Evolutionary conservation across 2,888 invertebrate genomes (phyloP).

Genomic region (Cheilosia pagana): DNA sequence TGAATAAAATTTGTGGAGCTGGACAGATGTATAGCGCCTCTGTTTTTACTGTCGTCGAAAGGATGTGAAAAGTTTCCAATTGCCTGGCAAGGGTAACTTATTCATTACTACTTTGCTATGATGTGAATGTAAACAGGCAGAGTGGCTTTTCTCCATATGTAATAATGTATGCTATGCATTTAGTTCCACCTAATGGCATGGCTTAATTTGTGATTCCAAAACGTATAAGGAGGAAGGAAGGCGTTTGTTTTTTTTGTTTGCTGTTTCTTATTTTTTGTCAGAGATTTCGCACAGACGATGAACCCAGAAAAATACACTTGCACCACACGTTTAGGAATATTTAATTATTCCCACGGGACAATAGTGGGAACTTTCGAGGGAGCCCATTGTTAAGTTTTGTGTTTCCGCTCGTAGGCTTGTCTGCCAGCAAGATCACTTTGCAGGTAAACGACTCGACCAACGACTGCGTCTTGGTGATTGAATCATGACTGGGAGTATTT

Average conservation of each 20-base stretch:
- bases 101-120: slow-evolving; percentile 13
- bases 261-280: slow-evolving; percentile 1
- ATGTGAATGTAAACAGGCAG: slow-evolving; percentile 41
- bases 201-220: slow-evolving; percentile 62
- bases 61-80: slow-evolving; percentile 56
- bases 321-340: slow-evolving; percentile 70
- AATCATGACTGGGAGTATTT: slow-evolving; percentile 70
- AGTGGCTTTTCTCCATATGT: slow-evolving; percentile 26
- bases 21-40: no score
- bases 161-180: slow-evolving; percentile 55
- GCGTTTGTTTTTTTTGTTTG: slow-evolving; percentile 24
- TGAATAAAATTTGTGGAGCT: slow-evolving; percentile 51
- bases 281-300: slow-evolving; percentile 67
- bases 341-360: slow-evolving; percentile 73
- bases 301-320: slow-evolving; percentile 59
- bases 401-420: slow-evolving; percentile 70
- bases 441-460: slow-evolving; percentile 53
- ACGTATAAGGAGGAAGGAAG: slow-evolving; percentile 51
- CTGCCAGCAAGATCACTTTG: slow-evolving; percentile 43
- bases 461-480: slow-evolving; percentile 53
- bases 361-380: slow-evolving; percentile 66
- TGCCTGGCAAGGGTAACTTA: slow-evolving; percentile 16
- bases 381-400: slow-evolving; percentile 56
- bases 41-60: slow-evolving; percentile 29
- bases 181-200: slow-evolving; percentile 59